Percentiles rank a stretch among this genome's conserved stretches.
Conservation (phyloP, 2,797 vertebrate genomes). For the Trachops cirrhosus region DNA sequence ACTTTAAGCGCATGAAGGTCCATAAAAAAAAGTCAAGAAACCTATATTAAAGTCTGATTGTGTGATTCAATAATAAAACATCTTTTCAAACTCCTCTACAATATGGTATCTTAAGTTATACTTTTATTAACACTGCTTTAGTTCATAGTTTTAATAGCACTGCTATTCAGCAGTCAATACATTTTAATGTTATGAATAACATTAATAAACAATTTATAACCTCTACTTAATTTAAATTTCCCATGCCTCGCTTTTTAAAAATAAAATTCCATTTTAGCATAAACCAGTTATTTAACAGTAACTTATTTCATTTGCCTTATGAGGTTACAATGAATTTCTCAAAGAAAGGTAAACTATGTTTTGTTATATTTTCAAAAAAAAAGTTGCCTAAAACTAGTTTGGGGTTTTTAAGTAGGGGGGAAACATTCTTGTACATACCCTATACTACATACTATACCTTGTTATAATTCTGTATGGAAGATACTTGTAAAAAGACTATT, state of each 20-base stretch:
- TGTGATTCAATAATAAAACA: background rate
- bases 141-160: background rate
- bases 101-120: background rate
- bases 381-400: background rate
- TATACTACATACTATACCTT: background rate
- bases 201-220: background rate
- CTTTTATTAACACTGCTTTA: background rate
- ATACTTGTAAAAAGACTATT: background rate
- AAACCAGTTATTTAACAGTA: conserved; percentile 8
- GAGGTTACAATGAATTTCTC: background rate
- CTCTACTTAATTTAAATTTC: background rate
- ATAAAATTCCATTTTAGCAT: background rate
- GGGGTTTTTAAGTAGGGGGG: background rate
- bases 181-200: background rate
- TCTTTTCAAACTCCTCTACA: background rate
- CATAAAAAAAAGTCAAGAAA: background rate
- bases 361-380: background rate
- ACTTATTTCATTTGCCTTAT: background rate
- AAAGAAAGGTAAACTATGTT: background rate
- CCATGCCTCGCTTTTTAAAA: background rate
- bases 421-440: background rate
- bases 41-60: background rate
- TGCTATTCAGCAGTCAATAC: background rate
- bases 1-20: background rate
- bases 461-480: background rate